A percentile compares a stretch with the other conserved stretches of the same genome.
phyloP scores from a whole-genome alignment of 2,113 vertebrate genomes.

The Syngnathus floridae region DNA sequence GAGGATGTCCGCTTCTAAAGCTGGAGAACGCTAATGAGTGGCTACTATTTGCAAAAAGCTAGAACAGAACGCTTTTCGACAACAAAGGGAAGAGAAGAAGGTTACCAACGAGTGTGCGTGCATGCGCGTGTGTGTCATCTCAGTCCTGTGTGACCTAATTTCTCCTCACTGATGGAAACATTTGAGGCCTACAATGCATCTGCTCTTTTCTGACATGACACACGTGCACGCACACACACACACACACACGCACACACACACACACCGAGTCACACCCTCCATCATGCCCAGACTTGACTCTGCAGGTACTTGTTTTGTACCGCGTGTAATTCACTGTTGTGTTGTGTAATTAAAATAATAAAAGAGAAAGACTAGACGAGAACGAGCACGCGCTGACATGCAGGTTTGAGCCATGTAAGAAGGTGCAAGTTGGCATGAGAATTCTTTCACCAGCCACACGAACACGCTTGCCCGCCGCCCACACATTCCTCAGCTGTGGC shows the following conservation, averaged over 20 bases:
- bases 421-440: neutral
- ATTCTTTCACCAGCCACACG: conserved; percentile 1
- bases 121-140: conserved; percentile 6
- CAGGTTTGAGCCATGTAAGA: neutral
- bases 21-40: too few relatives aligned
- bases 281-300: conserved; percentile 58
- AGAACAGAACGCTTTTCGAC: neutral
- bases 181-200: conserved; percentile 4
- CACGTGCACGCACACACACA: neutral
- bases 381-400: neutral
- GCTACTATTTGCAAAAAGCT: too few relatives aligned
- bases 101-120: neutral
- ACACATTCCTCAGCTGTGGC: conserved; percentile 42
- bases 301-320: conserved; percentile 54
- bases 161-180: conserved; percentile 57
- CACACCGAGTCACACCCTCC: conserved; percentile 33
- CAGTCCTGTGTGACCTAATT: conserved; percentile 15
- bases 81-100: conserved; percentile 7
- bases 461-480: conserved; percentile 18
- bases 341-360: conserved; percentile 53
- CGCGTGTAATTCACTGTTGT: neutral
- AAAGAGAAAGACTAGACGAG: neutral
- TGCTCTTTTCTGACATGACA: conserved; percentile 1
- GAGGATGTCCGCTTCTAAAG: too few relatives aligned
- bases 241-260: neutral